Conservation (phyloP, 2,888 invertebrate species). For the Adelognathus sp. region DNA sequence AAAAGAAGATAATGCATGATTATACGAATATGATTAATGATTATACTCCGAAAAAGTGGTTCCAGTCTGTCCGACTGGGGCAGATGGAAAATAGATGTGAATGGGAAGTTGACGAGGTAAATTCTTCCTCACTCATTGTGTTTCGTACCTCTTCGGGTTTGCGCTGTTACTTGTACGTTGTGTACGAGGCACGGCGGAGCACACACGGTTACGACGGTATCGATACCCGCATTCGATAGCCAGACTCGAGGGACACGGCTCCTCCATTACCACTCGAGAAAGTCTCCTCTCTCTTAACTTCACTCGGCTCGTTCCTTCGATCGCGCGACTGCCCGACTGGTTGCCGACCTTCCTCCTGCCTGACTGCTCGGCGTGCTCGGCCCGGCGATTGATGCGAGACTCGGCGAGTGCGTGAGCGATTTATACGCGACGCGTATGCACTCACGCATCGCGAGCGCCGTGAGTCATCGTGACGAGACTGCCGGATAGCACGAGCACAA, state of each 20-base stretch:
- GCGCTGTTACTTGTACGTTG: conserved; percentile 25
- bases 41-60: too few species aligned
- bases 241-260: conserved; percentile 71
- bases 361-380: conserved; percentile 14
- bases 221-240: conserved; percentile 73
- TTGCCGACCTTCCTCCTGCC: not conserved
- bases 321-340: not conserved
- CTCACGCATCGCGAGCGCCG: conserved; percentile 61
- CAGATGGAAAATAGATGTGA: too few species aligned
- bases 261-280: conserved; percentile 76
- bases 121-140: not conserved
- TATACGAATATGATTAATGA: too few species aligned
- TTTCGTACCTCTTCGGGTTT: not conserved
- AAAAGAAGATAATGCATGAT: too few species aligned
- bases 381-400: conserved; percentile 67
- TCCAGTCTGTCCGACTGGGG: too few species aligned
- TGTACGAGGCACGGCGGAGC: conserved; percentile 2
- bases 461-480: conserved; percentile 71
- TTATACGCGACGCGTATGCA: conserved; percentile 68
- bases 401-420: conserved; percentile 67
- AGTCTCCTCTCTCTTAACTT: conserved; percentile 59
- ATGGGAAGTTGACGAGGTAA: not conserved
- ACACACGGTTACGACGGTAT: conserved; percentile 63
- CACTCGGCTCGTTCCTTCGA: conserved; percentile 15
- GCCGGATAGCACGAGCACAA: conserved; percentile 56